Base-by-base conservation (phyloP, 2,888 invertebrate species). In the Trichopoda pennipes region DNA sequence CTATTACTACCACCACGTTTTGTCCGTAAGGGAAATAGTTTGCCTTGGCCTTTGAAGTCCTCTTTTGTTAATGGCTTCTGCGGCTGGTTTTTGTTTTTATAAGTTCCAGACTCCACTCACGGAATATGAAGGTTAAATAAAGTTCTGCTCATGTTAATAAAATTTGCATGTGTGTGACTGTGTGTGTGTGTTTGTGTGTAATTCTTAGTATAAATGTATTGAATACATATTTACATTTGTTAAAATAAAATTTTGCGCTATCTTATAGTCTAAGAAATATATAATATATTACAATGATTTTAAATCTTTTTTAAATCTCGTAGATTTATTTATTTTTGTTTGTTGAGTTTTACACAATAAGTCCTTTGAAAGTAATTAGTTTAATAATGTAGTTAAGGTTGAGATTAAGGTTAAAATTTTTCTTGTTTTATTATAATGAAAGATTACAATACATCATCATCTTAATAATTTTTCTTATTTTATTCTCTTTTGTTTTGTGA, bases 281-380 rank as follows among this genome's bases (percentile, higher is more conserved):
- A 78, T 61, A 44, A 72, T 84, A 84, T 75, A 66, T 74, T 80
- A 83, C 79, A 84, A 69, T 82, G 80, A 83, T 81, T 81, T 79
- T 63, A 64, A 80, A 78, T 81, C 73, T 47, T 44, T 53, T 68
- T 60, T 68, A 68, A 28, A 61, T 70, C 56, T 63, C 56, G 1
- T n/a, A 32, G 47, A 69, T 77, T 63, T 76, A 23, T 64, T 75
- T 55, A 32, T 63, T 47, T 53, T 32, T 56, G 58, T 70, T 47
- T 47, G 7, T 49, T 80, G 63, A 80, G 68, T 80, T 78, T 72
- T 82, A 82, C 64, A 73, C 74, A 83, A 80, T 80, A 80, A 83
- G 83, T 83, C 77, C 73, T 84, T 74, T 80, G 58, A 69, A 81
- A 79, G 63, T 81, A 53, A 51, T 77, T 81, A 81, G 66, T 81